Evolutionary conservation across 1,140 invertebrate species (phyloP).

Genomic region (Drosophila rufa): DNA sequence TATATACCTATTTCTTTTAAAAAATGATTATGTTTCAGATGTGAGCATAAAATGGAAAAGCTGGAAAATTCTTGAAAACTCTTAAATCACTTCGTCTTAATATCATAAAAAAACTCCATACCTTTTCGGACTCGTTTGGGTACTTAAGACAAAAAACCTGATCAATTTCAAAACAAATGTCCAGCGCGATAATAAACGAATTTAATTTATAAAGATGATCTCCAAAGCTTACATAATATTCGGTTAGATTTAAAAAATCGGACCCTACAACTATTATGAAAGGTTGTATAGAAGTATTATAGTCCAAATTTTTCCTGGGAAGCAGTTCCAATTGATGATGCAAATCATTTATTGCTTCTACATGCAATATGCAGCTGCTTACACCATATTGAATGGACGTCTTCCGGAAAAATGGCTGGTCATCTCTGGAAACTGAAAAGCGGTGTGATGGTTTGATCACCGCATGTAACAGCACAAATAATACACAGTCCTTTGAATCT

Average conservation of each 20-base stretch:
- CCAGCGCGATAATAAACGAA: background rate
- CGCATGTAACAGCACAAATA: background rate
- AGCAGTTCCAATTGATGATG: too few relatives aligned
- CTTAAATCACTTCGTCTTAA: too few relatives aligned
- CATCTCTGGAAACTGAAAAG: background rate
- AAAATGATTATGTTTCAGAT: too few relatives aligned
- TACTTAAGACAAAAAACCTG: background rate
- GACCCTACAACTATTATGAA: conserved; percentile 1
- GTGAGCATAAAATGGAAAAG: too few relatives aligned
- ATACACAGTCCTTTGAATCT: background rate
- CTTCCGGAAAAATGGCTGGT: background rate
- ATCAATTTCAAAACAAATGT: conserved; percentile 2
- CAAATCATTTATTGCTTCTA: too few relatives aligned
- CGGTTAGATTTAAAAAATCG: background rate
- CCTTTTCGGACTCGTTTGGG: too few relatives aligned
- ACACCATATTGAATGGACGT: background rate
- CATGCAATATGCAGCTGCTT: background rate
- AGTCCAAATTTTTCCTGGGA: too few relatives aligned
- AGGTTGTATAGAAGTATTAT: background rate
- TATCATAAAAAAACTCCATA: too few relatives aligned
- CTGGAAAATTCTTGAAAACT: too few relatives aligned
- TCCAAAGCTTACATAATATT: conserved; percentile 4
- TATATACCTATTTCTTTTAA: too few relatives aligned
- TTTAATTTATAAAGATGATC: background rate
- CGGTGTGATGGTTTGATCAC: background rate